These are phyloP conservation scores for Margarornis squamiger DNA, from an alignment of 2,797 vertebrate species.

Conservation along the genomic window DNA sequence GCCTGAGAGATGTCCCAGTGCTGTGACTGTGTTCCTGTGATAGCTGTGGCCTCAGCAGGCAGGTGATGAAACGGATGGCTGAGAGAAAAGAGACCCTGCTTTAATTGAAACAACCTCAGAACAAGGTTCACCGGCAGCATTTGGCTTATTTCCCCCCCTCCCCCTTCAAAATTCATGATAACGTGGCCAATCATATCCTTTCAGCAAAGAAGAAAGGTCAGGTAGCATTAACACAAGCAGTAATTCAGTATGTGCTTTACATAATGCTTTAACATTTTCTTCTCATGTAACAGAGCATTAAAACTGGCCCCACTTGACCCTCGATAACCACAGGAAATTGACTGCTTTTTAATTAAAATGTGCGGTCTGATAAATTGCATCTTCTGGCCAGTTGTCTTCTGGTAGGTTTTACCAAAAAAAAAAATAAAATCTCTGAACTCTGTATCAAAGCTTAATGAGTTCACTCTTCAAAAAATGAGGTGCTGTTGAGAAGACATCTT, in stretches of 20 bases:
- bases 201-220: slow-evolving; percentile 75
- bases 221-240: slow-evolving; percentile 70
- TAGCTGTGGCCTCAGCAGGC: not conserved
- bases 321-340: slow-evolving; percentile 58
- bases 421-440: not conserved
- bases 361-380: slow-evolving; percentile 35
- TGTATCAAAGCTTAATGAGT: not conserved
- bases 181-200: not conserved
- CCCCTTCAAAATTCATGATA: not conserved
- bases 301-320: slow-evolving; percentile 78
- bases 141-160: not conserved
- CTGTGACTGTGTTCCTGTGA: not conserved
- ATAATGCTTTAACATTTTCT: slow-evolving; percentile 69
- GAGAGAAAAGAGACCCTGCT: not conserved
- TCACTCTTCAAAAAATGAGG: not conserved
- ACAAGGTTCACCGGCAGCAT: not conserved
- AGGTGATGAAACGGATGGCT: not conserved
- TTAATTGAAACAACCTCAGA: not conserved
- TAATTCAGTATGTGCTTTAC: slow-evolving; percentile 72
- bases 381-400: not conserved
- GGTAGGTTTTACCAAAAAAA: not conserved
- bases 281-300: slow-evolving; percentile 64
- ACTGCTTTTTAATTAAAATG: slow-evolving; percentile 78
- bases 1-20: not conserved
- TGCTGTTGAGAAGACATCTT: not conserved